Evolutionary conservation across 2,888 invertebrate genomes (phyloP).

Genomic region (Eupithecia dodoneata): DNA sequence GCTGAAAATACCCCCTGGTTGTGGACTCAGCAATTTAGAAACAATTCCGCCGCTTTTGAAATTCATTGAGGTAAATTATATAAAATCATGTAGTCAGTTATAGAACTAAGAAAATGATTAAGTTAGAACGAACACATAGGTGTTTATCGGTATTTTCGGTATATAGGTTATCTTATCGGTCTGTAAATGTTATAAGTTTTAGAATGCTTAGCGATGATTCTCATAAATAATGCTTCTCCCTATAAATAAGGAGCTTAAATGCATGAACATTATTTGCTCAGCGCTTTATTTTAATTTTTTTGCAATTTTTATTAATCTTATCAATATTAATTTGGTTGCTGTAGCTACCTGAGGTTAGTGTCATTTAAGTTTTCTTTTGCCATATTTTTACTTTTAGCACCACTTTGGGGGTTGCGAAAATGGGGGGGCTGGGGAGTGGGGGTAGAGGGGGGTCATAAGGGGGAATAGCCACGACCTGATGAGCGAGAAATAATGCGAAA

Average conservation of each 20-base stretch:
- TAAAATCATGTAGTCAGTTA: too few relatives aligned
- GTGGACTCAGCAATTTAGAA: conserved; percentile 56
- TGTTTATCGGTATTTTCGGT: neutral
- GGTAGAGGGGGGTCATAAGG: too few relatives aligned
- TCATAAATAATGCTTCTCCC: neutral
- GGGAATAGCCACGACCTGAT: too few relatives aligned
- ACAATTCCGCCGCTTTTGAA: conserved; percentile 39
- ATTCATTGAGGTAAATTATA: conserved; percentile 41
- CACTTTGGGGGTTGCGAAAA: too few relatives aligned
- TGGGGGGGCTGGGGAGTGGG: too few relatives aligned
- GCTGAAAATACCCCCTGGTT: conserved; percentile 31
- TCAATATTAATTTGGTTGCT: neutral
- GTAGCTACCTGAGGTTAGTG: neutral
- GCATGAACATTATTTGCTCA: neutral
- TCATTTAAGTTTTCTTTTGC: neutral
- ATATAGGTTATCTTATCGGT: neutral
- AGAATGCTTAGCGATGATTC: neutral
- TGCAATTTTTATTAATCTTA: neutral
- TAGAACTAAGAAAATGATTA: too few relatives aligned
- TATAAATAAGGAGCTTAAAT: neutral
- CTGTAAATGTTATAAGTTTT: neutral
- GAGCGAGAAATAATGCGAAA: too few relatives aligned
- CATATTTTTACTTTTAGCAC: neutral
- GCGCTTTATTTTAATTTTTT: neutral
- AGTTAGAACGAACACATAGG: too few relatives aligned